Conservation (phyloP, 2,888 invertebrate species). For the Ganaspis brasiliensis region DNA sequence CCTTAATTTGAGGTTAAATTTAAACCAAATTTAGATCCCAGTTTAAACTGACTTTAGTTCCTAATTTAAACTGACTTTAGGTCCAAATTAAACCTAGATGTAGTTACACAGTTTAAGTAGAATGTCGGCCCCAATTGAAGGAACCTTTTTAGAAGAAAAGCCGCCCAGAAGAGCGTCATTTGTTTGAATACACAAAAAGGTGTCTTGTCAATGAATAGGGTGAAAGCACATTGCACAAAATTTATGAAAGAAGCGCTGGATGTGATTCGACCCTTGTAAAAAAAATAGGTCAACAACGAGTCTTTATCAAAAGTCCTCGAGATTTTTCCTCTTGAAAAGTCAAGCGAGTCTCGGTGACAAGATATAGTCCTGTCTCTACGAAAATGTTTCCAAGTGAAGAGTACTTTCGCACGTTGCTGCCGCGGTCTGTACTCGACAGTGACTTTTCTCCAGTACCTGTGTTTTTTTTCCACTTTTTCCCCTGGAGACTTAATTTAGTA, state of each 20-base stretch:
- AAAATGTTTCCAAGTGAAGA: slow-evolving; percentile 3
- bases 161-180: background rate
- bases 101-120: too few relatives aligned
- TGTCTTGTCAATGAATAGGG: slow-evolving; percentile 1
- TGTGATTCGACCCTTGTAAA: slow-evolving; percentile 19
- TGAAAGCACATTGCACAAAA: slow-evolving; percentile 30
- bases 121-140: too few relatives aligned
- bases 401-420: slow-evolving; percentile 21
- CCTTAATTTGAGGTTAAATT: too few relatives aligned
- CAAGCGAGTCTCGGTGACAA: slow-evolving; percentile 3
- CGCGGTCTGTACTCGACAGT: background rate
- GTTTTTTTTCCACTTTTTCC: background rate
- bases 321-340: slow-evolving; percentile 32
- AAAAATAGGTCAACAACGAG: slow-evolving; percentile 37
- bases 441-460: slow-evolving; percentile 11
- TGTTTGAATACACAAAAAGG: slow-evolving; percentile 2
- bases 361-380: background rate
- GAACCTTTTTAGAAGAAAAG: background rate
- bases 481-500: background rate
- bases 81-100: too few relatives aligned
- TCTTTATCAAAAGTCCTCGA: slow-evolving; percentile 28
- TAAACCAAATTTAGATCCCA: too few relatives aligned
- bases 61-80: too few relatives aligned
- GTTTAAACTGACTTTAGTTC: too few relatives aligned
- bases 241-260: slow-evolving; percentile 16